phyloP scores from a whole-genome alignment of 2,113 vertebrate species.

The Oncorhynchus clarkii region DNA sequence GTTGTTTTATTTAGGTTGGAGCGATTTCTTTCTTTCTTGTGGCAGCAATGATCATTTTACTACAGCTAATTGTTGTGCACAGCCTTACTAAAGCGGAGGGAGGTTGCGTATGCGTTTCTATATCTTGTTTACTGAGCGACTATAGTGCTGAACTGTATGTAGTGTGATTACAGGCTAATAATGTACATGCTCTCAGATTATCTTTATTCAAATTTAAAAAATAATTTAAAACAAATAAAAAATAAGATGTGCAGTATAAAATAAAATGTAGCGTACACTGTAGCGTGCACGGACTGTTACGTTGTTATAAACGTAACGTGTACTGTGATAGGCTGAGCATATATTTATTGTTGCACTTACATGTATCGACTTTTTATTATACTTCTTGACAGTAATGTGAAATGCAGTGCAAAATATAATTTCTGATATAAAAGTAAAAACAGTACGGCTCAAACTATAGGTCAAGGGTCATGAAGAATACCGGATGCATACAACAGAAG shows the following conservation, averaged over 20 bases:
- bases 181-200: constrained; percentile 1
- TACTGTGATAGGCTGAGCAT: background rate
- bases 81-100: constrained; percentile 52
- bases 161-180: background rate
- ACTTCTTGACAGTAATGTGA: constrained; percentile 11
- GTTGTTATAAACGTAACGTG: constrained; percentile 23
- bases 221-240: too few relatives aligned
- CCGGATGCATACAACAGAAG: background rate
- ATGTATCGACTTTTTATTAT: background rate
- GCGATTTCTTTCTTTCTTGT: constrained; percentile 82
- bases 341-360: background rate
- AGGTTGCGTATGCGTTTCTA: background rate
- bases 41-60: constrained; percentile 80
- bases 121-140: constrained; percentile 25
- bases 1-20: constrained; percentile 80
- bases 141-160: constrained; percentile 13
- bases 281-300: background rate
- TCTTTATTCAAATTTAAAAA: constrained; percentile 15
- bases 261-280: background rate
- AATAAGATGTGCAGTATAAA: too few relatives aligned
- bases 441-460: background rate
- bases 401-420: constrained; percentile 17
- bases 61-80: constrained; percentile 81
- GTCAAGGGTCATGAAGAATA: background rate
- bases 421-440: constrained; percentile 1